Evolutionary conservation across 2,113 vertebrate genomes (phyloP), one percentile per base, ranked within the genome.

Genomic region (Setophaga petechia): DNA sequence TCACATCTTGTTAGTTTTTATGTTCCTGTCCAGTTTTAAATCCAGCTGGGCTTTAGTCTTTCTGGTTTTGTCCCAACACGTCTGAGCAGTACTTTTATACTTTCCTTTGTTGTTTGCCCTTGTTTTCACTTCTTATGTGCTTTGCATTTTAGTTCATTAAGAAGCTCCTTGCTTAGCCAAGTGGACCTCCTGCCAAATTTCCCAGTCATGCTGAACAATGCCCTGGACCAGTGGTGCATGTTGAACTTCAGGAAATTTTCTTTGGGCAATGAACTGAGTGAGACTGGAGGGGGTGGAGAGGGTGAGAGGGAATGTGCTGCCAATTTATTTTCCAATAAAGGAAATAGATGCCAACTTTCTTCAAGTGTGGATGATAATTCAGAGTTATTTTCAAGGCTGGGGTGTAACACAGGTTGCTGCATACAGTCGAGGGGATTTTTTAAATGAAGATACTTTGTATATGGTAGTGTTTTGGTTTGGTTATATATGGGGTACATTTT

Each of bases 101-200:
- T 80, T 37, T 46, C 31, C 59, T 83, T 93, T 95, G 58, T 91
- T 86, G 54, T 58, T 57, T 94, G 37, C 67, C 67, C 85, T 80
- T 90, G 74, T 93, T 96, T 95, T 61, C 67, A 86, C 28, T 80
- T 85, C 41, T 79, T 85, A 88, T 54, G 75, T 77, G 67, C 79
- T 94, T 92, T 90, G 92, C 88, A 95, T 93, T 94, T 92, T 46
- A 76, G 78, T 80, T 95, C 67, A 77, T 94, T 95, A 88, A 80
- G 85, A 86, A 96, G 39, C 75, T 66, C n/a, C 58, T 92, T 83
- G 46, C 59, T 90, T 73, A 94, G 92, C 78, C 92, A 94, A 95
- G 58, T 73, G 37, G 74, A 89, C 85, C 88, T 85, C 57, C 82
- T 93, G 85, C 96, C 96, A 96, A 85, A 93, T 90, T 62, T 83